Percentiles rank a stretch among this genome's conserved stretches.
Evolutionary conservation across 2,888 invertebrate species (phyloP).

Genomic region (Geophilus truncorum): DNA sequence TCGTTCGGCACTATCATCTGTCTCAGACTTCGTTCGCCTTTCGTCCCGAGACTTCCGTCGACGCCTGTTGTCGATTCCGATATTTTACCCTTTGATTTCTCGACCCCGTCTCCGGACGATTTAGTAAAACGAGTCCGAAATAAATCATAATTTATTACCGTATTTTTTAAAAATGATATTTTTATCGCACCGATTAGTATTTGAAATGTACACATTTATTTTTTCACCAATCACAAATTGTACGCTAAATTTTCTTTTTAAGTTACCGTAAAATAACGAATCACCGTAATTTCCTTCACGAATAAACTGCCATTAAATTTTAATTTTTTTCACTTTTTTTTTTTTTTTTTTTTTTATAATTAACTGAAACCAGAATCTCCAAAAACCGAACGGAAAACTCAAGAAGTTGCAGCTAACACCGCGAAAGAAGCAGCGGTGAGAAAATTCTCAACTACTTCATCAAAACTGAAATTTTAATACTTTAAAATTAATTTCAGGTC

Average conservation of each 20-base stretch:
- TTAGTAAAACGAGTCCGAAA: constrained; percentile 47
- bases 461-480: too few species aligned
- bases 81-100: constrained; percentile 55
- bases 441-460: too few species aligned
- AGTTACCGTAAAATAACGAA: too few species aligned
- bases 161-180: too few species aligned
- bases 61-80: constrained; percentile 16
- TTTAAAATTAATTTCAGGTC: too few species aligned
- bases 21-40: not conserved
- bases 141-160: not conserved
- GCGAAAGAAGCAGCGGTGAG: too few species aligned
- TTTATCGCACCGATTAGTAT: too few species aligned
- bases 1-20: not conserved
- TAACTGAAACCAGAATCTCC: too few species aligned
- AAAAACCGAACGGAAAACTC: too few species aligned
- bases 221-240: not conserved
- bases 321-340: not conserved
- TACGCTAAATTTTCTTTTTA: too few species aligned
- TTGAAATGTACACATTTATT: not conserved
- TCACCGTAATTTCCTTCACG: too few species aligned
- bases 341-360: not conserved
- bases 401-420: too few species aligned
- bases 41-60: not conserved
- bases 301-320: not conserved
- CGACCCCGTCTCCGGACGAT: constrained; percentile 60